phyloP scores from a whole-genome alignment of 2,797 vertebrate species.

The Oreortyx pictus region DNA sequence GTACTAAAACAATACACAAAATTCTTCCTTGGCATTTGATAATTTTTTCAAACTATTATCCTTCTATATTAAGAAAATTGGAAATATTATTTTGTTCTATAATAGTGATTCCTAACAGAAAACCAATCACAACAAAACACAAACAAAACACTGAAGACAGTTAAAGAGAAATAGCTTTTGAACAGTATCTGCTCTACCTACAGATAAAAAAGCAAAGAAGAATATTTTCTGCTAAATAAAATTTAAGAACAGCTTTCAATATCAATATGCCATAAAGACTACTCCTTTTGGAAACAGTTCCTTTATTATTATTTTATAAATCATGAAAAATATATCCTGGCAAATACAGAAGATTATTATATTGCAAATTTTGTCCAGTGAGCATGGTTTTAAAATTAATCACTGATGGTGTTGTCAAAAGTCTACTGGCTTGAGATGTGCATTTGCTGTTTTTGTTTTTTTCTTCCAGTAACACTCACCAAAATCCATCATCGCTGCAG shows the following conservation, averaged over 20 bases:
- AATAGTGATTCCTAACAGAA: neutral
- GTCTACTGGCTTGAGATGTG: neutral
- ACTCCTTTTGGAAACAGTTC: neutral
- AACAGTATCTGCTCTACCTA: neutral
- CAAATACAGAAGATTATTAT: neutral
- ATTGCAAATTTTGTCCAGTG: neutral
- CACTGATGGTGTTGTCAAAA: neutral
- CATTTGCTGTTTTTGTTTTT: neutral
- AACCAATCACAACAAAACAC: neutral
- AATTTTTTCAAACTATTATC: neutral
- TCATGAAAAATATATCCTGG: neutral
- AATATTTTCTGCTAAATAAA: neutral
- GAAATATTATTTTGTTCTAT: neutral
- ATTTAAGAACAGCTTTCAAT: neutral
- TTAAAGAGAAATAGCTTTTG: neutral
- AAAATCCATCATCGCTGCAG: conserved; percentile 95
- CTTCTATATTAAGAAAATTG: neutral
- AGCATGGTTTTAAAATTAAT: neutral
- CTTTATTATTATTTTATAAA: neutral
- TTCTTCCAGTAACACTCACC: conserved; percentile 81
- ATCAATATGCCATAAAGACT: neutral
- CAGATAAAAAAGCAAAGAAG: neutral
- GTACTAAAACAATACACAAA: neutral
- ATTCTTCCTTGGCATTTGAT: neutral
- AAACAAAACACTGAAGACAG: neutral